phyloP scores from a whole-genome alignment of 1,140 invertebrate genomes.

The Phenacoccus solenopsis region DNA sequence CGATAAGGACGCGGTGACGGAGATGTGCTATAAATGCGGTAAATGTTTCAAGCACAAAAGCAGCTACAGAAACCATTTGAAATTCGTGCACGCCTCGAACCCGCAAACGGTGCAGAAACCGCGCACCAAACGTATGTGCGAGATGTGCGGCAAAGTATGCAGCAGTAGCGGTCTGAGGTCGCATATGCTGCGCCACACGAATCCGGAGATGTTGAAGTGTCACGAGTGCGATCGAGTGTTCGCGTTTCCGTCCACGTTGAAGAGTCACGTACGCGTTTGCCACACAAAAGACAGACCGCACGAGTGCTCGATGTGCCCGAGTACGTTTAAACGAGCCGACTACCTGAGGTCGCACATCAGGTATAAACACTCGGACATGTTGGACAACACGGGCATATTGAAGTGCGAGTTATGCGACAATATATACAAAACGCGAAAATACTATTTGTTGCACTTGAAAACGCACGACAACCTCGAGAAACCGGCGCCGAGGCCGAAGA shows the following conservation, averaged over 20 bases:
- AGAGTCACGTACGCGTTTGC: not conserved
- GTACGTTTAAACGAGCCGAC: not conserved
- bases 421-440: not conserved
- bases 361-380: not conserved
- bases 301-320: not conserved
- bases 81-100: not conserved
- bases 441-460: not conserved
- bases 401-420: not conserved
- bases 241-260: not conserved
- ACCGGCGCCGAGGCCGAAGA: not conserved
- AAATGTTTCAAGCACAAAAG: not conserved
- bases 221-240: not conserved
- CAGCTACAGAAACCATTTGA: not conserved
- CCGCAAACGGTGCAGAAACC: not conserved
- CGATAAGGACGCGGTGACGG: not conserved
- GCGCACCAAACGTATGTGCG: not conserved
- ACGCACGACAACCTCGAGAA: not conserved
- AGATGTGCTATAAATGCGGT: not conserved
- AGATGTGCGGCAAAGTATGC: not conserved
- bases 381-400: not conserved
- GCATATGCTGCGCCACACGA: not conserved
- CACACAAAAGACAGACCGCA: not conserved
- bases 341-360: not conserved
- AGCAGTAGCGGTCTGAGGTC: not conserved
- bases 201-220: not conserved